Percentiles rank a stretch among this genome's conserved stretches.
phyloP scores from a whole-genome alignment of 1,140 invertebrate species.

The Pseudomyrmex flavicornis region DNA sequence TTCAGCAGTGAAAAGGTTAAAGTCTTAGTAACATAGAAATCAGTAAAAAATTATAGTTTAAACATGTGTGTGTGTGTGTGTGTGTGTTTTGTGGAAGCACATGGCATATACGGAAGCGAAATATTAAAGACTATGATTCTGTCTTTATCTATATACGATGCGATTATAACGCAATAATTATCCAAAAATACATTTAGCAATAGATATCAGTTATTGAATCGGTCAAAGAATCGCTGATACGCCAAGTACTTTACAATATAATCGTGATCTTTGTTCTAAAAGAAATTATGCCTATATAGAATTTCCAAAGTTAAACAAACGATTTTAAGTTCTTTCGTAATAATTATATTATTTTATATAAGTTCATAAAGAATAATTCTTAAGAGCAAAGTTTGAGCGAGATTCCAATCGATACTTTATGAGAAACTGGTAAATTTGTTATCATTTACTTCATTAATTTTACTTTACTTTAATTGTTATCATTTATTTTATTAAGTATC shows the following conservation, averaged over 20 bases:
- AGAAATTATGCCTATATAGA: neutral
- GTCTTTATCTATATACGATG: neutral
- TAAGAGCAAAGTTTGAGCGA: slow-evolving; percentile 29
- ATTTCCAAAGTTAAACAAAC: too few species aligned
- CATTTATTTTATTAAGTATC: neutral
- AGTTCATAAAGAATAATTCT: neutral
- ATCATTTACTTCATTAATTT: slow-evolving; percentile 14
- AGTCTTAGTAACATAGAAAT: too few species aligned
- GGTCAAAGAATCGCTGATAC: neutral
- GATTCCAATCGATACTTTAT: slow-evolving; percentile 37
- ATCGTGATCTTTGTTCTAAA: neutral
- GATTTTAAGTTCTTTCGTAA: neutral
- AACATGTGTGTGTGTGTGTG: too few species aligned
- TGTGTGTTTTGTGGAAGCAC: slow-evolving; percentile 48
- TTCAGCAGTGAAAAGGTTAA: too few species aligned
- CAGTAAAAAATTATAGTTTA: too few species aligned
- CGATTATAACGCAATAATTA: neutral
- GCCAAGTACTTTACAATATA: slow-evolving; percentile 16
- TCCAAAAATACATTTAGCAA: slow-evolving; percentile 40
- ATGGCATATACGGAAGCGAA: neutral
- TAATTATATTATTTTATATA: neutral
- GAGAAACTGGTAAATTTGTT: slow-evolving; percentile 13
- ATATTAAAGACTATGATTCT: slow-evolving; percentile 33
- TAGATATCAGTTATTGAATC: too few species aligned
- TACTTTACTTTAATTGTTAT: too few species aligned